Percentiles rank a stretch among this genome's conserved stretches.
These are phyloP conservation scores for Iselma pallidipennis DNA, from an alignment of 2,888 invertebrate genomes.

Conservation along the genomic window DNA sequence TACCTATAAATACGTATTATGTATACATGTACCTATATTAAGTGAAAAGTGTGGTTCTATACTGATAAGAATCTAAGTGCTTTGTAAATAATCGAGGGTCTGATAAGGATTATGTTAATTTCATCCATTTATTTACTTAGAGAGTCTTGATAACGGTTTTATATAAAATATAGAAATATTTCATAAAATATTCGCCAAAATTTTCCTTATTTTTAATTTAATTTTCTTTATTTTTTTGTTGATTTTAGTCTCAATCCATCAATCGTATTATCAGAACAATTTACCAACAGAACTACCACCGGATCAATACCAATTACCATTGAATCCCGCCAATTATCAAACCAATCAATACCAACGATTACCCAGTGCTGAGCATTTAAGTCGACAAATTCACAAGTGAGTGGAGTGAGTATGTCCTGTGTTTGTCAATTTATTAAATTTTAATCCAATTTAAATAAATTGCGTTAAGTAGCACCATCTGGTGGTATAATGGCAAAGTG, in stretches of 20 bases:
- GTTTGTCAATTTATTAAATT: neutral
- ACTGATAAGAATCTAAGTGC: slow-evolving; percentile 27
- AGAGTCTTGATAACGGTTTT: neutral
- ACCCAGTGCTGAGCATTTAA: slow-evolving; percentile 26
- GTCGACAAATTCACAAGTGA: slow-evolving; percentile 23
- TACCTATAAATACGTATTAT: neutral
- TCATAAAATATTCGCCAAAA: neutral
- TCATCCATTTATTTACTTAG: slow-evolving; percentile 13
- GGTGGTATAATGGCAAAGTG: too few species aligned
- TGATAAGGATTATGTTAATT: slow-evolving; percentile 25
- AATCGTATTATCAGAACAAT: slow-evolving; percentile 23
- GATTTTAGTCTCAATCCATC: neutral
- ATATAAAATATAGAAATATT: neutral
- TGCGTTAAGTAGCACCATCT: too few species aligned
- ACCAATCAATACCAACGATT: slow-evolving; percentile 20
- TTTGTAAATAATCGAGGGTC: slow-evolving; percentile 25
- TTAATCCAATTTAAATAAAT: too few species aligned
- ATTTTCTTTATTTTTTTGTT: neutral
- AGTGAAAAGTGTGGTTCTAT: slow-evolving; percentile 2
- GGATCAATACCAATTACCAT: slow-evolving; percentile 37
- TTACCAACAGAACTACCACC: slow-evolving; percentile 24
- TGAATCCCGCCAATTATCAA: slow-evolving; percentile 17
- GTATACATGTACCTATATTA: neutral
- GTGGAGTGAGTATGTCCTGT: slow-evolving; percentile 19
- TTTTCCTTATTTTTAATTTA: neutral